Evolutionary conservation across 2,113 vertebrate species (phyloP).

Genomic region (Callaeas wilsoni): DNA sequence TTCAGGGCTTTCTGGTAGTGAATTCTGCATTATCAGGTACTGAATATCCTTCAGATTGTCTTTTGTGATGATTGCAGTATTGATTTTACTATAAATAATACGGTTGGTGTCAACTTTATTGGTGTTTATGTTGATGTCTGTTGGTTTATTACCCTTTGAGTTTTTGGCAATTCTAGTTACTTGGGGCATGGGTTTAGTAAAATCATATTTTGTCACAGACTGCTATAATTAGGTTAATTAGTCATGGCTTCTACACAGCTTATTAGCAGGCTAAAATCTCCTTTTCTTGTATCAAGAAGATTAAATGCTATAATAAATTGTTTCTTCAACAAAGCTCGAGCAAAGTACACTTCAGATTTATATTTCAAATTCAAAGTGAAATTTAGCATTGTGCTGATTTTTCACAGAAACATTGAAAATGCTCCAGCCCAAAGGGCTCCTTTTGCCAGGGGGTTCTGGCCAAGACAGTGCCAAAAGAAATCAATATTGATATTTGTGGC

Average conservation of each 20-base stretch:
- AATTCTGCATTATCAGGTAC: not conserved
- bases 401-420: not conserved
- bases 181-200: constrained; percentile 31
- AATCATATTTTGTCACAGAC: constrained; percentile 61
- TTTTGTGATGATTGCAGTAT: not conserved
- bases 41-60: not conserved
- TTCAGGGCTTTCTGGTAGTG: not conserved
- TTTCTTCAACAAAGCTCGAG: constrained; percentile 53
- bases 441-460: not conserved
- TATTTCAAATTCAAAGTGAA: not conserved
- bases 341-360: constrained; percentile 15
- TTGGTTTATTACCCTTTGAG: constrained; percentile 40
- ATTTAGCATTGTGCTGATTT: constrained; percentile 34
- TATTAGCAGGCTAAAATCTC: constrained; percentile 66
- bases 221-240: constrained; percentile 75
- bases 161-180: constrained; percentile 13
- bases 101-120: not conserved
- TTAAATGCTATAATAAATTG: constrained; percentile 61
- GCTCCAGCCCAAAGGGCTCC: not conserved
- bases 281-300: constrained; percentile 60
- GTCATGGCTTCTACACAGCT: constrained; percentile 67
- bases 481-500: not conserved
- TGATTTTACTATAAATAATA: constrained; percentile 1
- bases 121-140: constrained; percentile 8
- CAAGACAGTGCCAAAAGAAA: not conserved